Percentiles rank a stretch among this genome's conserved stretches.
Conservation (phyloP, 1,140 invertebrate genomes). For the Cyphomyrmex costatus region DNA sequence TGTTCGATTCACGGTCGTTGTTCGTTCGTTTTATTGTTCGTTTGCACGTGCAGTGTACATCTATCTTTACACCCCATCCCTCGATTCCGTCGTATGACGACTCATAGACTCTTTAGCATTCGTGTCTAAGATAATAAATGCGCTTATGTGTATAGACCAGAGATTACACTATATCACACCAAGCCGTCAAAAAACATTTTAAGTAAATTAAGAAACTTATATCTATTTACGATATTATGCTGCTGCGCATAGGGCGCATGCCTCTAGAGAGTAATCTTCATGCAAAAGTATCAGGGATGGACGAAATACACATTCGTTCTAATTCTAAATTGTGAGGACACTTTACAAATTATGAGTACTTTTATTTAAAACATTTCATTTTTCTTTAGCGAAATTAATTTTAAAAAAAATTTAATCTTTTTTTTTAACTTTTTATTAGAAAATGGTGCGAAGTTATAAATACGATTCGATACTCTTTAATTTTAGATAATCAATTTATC, state of each 20-base stretch:
- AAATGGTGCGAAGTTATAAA: not conserved
- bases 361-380: not conserved
- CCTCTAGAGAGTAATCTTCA: constrained; percentile 80
- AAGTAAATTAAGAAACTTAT: constrained; percentile 79
- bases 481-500: not conserved
- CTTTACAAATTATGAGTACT: not conserved
- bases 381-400: not conserved
- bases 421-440: not conserved
- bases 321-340: not conserved
- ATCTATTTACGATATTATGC: constrained; percentile 82
- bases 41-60: constrained; percentile 14
- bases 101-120: constrained; percentile 82
- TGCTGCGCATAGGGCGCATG: constrained; percentile 81
- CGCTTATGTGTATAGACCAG: constrained; percentile 85
- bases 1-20: not conserved
- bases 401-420: not conserved
- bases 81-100: constrained; percentile 67
- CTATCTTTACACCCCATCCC: constrained; percentile 66
- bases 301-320: constrained; percentile 71
- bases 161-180: constrained; percentile 80
- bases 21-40: not conserved
- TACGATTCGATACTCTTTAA: not conserved
- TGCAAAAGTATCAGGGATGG: constrained; percentile 79
- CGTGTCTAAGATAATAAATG: constrained; percentile 84
- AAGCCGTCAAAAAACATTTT: constrained; percentile 77